Percentiles rank a stretch among this genome's conserved stretches.
phyloP scores from a whole-genome alignment of 2,797 vertebrate genomes.

The Dendrocincla fuliginosa region DNA sequence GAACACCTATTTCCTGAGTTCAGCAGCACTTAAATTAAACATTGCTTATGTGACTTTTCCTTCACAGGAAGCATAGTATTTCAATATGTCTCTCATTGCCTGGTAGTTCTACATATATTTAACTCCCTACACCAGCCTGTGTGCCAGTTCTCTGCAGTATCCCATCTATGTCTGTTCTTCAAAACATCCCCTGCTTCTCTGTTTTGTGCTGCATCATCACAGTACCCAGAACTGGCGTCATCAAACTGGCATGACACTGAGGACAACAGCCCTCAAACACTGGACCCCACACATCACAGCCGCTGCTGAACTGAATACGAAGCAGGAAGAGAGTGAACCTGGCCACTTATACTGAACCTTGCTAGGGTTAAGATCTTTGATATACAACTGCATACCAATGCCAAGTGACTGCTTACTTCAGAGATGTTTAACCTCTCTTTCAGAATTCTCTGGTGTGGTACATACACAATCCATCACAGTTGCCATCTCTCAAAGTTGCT shows the following conservation, averaged over 20 bases:
- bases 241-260: neutral
- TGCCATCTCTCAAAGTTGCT: neutral
- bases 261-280: neutral
- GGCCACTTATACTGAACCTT: neutral
- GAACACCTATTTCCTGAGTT: slow-evolving; percentile 33
- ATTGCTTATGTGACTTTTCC: neutral
- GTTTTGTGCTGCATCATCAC: neutral
- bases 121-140: neutral
- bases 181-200: neutral
- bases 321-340: neutral
- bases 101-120: neutral
- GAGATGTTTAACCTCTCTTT: neutral
- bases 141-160: neutral
- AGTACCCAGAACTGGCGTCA: neutral
- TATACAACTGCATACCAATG: neutral
- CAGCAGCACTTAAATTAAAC: slow-evolving; percentile 36
- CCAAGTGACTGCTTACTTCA: neutral
- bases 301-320: neutral
- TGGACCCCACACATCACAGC: neutral
- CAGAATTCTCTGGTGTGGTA: neutral
- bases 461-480: neutral
- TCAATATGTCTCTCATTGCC: neutral
- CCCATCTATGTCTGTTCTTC: neutral
- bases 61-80: neutral
- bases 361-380: neutral